A percentile compares a stretch with the other conserved stretches of the same genome.
Conservation (phyloP, 2,888 invertebrate genomes). For the Diaperis boleti region DNA sequence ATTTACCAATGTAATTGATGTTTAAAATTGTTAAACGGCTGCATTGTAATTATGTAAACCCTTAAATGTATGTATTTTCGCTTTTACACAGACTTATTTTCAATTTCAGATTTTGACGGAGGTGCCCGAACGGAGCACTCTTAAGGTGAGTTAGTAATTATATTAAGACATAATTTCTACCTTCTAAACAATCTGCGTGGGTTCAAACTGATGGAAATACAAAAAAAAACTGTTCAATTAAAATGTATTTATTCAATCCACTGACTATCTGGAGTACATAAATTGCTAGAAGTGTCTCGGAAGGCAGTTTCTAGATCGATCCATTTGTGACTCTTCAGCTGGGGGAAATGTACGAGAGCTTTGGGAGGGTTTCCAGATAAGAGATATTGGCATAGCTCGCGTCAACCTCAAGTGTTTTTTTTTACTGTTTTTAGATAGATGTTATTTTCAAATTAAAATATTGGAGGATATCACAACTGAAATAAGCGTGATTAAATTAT, state of each 20-base stretch:
- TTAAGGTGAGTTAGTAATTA: slow-evolving; percentile 28
- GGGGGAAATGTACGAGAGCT: slow-evolving; percentile 39
- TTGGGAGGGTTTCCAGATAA: slow-evolving; percentile 39
- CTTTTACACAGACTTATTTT: slow-evolving; percentile 26
- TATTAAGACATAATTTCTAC: slow-evolving; percentile 6
- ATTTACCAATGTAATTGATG: slow-evolving; percentile 19
- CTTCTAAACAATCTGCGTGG: neutral
- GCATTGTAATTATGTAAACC: slow-evolving; percentile 16
- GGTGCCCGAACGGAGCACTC: slow-evolving; percentile 24
- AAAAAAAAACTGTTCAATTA: slow-evolving; percentile 40
- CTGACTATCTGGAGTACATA: slow-evolving; percentile 41
- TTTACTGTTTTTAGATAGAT: slow-evolving; percentile 29
- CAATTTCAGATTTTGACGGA: slow-evolving; percentile 34
- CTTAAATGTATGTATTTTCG: too few species aligned
- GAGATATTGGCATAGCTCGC: slow-evolving; percentile 40
- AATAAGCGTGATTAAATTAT: too few species aligned
- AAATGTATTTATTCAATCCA: slow-evolving; percentile 46
- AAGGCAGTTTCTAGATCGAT: slow-evolving; percentile 36
- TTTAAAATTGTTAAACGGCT: slow-evolving; percentile 27
- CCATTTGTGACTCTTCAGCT: slow-evolving; percentile 43
- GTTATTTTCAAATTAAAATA: slow-evolving; percentile 34
- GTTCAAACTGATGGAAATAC: neutral
- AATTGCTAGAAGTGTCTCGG: slow-evolving; percentile 42
- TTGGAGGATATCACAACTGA: slow-evolving; percentile 10
- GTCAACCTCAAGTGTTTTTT: slow-evolving; percentile 41